Conservation (phyloP, 1,140 invertebrate species). For the Stenopsyche tienmushanensis region DNA sequence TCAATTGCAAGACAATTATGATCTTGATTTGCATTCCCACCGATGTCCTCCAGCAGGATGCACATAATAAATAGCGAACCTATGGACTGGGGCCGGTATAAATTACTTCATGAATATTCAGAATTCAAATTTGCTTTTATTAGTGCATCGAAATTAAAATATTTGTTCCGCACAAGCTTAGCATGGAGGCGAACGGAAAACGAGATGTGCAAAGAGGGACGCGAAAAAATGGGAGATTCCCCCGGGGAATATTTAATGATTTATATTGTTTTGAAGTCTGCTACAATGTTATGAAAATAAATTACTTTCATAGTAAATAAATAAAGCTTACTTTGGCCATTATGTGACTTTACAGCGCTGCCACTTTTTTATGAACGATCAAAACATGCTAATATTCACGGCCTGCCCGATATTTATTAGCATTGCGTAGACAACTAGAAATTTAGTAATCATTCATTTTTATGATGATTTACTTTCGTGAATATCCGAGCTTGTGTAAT, state of each 20-base stretch:
- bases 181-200: neutral
- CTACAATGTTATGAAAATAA: slow-evolving; percentile 18
- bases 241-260: slow-evolving; percentile 14
- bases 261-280: slow-evolving; percentile 20
- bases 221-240: neutral
- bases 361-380: slow-evolving; percentile 15
- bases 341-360: slow-evolving; percentile 9
- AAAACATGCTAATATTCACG: slow-evolving; percentile 1
- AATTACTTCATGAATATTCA: neutral
- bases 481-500: too few species aligned
- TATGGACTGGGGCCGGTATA: neutral
- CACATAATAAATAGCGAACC: neutral
- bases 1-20: too few species aligned
- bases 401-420: too few species aligned
- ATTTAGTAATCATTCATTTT: too few species aligned
- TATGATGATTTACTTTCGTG: too few species aligned
- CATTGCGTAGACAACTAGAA: too few species aligned
- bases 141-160: neutral
- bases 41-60: too few species aligned
- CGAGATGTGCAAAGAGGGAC: neutral
- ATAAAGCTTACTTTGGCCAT: slow-evolving; percentile 8
- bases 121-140: neutral
- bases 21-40: too few species aligned
- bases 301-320: slow-evolving; percentile 28
- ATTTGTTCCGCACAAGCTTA: neutral